Conservation (phyloP, 2,888 invertebrate species). For the Boloria selene region DNA sequence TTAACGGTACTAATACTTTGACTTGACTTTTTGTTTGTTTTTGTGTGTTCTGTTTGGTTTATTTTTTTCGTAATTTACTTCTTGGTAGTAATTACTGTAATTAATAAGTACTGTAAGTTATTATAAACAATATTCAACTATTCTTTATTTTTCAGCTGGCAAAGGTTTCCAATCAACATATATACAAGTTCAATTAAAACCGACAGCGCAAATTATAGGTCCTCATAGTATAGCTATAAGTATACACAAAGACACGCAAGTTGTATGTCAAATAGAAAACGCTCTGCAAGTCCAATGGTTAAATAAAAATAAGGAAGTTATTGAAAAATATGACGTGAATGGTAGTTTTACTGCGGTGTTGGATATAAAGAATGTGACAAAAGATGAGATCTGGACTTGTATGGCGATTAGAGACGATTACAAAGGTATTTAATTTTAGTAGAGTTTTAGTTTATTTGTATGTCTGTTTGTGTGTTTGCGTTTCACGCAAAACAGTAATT, state of each 20-base stretch:
- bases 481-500: too few species aligned
- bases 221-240: conserved; percentile 53
- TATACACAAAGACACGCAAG: conserved; percentile 49
- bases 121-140: background rate
- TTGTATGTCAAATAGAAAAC: conserved; percentile 60
- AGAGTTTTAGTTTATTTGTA: too few species aligned
- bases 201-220: conserved; percentile 63
- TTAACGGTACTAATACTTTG: too few species aligned
- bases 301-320: conserved; percentile 46
- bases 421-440: conserved; percentile 47
- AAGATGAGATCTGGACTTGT: conserved; percentile 62
- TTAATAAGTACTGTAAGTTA: too few species aligned
- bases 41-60: too few species aligned
- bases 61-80: conserved; percentile 1
- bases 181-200: conserved; percentile 52
- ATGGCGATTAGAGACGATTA: conserved; percentile 49
- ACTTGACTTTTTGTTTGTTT: too few species aligned
- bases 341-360: conserved; percentile 50
- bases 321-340: conserved; percentile 45
- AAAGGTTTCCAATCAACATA: conserved; percentile 51
- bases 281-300: conserved; percentile 56
- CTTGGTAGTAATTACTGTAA: too few species aligned
- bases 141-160: conserved; percentile 57
- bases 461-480: too few species aligned
- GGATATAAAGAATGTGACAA: conserved; percentile 53